Base-by-base conservation (phyloP, 2,797 vertebrate species). In the Falco biarmicus region DNA sequence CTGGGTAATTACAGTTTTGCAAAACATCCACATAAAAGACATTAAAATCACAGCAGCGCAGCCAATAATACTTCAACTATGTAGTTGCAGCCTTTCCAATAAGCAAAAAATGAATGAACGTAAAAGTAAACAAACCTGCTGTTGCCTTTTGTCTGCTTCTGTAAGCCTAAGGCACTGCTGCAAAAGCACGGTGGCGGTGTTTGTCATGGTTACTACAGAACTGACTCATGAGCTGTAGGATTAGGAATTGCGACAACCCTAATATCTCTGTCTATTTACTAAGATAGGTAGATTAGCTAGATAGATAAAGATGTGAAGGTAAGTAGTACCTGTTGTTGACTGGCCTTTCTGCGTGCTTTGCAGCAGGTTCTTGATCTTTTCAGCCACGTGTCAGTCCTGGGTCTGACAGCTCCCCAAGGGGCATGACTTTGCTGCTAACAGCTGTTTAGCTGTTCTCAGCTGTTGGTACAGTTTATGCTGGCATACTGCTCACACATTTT, bases 41-140 rank as follows among this genome's bases (percentile, higher is more conserved):
- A 39, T 48, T 41, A 70, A 54, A 80, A 51, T 45, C 34, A 32
- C 6, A 41, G 41, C 29, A 93, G 34, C 50, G 29, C 41, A 48
- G 56, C 71, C 60, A 85, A 68, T 61, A 90, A 48, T 83, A 78
- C 45, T 37, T 95, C 48, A 60, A 26, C 32, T 94, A 81, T 25
- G 31, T 93, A 84, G 50, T 54, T 87, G 71, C 53, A 63, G 34
- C 60, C 47, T 85, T 93, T 79, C 3, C 1, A 76, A 32, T 74
- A 70, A 57, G 32, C 29, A 54, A 48, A 63, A 94, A 89, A 45
- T 53, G 19, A 64, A 84, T 68, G 31, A 86, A 56, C 0, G 5
- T 81, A 59, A 53, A 81, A 84, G 47, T 68, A 87, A 95, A 61
- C 50, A 77, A 80, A 81, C 61, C n/a, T 93, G 51, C 39, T 2